phyloP scores from a whole-genome alignment of 2,797 vertebrate species.

The Gobionotothen gibberifrons region DNA sequence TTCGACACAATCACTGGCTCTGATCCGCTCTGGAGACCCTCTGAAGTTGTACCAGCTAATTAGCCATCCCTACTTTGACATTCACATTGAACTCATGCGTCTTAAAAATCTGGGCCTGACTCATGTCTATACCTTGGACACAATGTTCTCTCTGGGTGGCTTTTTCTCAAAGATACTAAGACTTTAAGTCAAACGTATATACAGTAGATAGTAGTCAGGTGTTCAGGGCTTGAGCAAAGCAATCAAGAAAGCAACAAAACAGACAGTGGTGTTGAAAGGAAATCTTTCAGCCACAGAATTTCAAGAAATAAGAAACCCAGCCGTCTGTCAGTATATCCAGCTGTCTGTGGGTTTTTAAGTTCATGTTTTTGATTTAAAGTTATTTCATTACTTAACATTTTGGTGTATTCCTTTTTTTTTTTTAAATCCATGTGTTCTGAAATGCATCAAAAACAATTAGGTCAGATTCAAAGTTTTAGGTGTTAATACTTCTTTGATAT shows the following conservation, averaged over 20 bases:
- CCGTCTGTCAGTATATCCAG: background rate
- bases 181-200: rapidly evolving
- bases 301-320: background rate
- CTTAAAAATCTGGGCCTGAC: constrained; percentile 61
- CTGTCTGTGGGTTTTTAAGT: background rate
- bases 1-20: rapidly evolving
- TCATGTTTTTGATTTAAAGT: background rate
- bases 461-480: background rate
- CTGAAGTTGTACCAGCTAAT: background rate
- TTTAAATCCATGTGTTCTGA: background rate
- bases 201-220: background rate
- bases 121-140: constrained; percentile 53
- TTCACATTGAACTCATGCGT: background rate
- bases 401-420: background rate
- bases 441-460: background rate
- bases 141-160: background rate
- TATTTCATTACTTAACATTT: background rate
- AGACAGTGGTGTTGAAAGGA: background rate
- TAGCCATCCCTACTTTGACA: constrained; percentile 15
- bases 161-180: constrained; percentile 28
- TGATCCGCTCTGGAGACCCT: constrained; percentile 7
- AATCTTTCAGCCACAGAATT: background rate
- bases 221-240: background rate
- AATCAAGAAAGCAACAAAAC: background rate
- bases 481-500: background rate